phyloP scores from a whole-genome alignment of 2,113 vertebrate species.

The Podilymbus podiceps region DNA sequence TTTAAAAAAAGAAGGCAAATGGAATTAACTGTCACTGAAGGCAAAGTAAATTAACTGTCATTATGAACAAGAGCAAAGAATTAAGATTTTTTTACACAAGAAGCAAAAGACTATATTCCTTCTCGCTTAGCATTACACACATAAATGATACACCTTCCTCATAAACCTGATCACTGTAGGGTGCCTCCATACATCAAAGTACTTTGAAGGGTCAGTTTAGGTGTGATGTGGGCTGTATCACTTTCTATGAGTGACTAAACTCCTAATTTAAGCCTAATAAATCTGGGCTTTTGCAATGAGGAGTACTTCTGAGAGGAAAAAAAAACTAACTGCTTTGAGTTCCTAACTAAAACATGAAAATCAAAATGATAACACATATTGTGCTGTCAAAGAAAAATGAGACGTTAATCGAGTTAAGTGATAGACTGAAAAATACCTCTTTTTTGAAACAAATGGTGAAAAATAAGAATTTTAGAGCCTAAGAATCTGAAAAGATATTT shows the following conservation, averaged over 20 bases:
- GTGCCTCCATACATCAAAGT: neutral
- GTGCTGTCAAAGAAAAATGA: slow-evolving; percentile 50
- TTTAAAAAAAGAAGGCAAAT: neutral
- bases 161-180: neutral
- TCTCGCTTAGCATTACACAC: neutral
- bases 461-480: neutral
- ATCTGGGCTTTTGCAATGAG: neutral
- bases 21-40: slow-evolving; percentile 16
- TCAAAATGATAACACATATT: slow-evolving; percentile 15
- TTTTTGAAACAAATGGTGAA: neutral
- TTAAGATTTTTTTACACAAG: neutral
- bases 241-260: neutral
- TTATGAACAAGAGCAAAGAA: neutral
- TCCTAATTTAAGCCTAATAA: neutral
- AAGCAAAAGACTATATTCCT: neutral
- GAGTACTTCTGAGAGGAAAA: neutral
- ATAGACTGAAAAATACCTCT: neutral
- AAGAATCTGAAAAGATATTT: neutral
- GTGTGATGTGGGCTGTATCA: neutral
- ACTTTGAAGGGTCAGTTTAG: slow-evolving; percentile 12
- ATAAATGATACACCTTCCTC: neutral
- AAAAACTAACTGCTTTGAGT: neutral
- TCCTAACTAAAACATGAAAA: slow-evolving; percentile 26
- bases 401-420: neutral
- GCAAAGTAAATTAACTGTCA: slow-evolving; percentile 9